Evolutionary conservation across 2,113 vertebrate species (phyloP).

Genomic region (Stercorarius parasiticus): DNA sequence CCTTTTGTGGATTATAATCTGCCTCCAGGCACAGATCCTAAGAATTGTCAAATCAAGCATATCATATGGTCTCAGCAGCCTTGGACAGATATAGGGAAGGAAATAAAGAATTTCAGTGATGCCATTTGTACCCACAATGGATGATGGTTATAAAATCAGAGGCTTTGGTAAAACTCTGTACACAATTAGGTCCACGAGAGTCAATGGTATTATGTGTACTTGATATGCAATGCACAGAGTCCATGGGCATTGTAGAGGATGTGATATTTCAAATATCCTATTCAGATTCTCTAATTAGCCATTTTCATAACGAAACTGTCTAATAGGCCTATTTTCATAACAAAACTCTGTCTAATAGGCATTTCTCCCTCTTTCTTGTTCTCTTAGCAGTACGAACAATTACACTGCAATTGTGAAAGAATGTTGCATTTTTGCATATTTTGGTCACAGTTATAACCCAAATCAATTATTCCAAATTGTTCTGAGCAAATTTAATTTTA

Average conservation of each 20-base stretch:
- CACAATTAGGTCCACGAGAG: background rate
- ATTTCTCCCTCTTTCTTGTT: background rate
- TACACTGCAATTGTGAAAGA: background rate
- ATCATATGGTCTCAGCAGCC: background rate
- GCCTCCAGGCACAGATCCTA: background rate
- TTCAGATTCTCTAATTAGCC: background rate
- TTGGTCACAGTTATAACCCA: background rate
- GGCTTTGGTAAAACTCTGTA: background rate
- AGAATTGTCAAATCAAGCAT: background rate
- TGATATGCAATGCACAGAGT: background rate
- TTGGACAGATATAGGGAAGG: background rate
- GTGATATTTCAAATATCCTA: background rate
- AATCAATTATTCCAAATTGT: constrained; percentile 37
- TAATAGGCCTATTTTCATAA: background rate
- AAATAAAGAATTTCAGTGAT: background rate
- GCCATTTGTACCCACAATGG: background rate
- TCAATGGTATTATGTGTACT: background rate
- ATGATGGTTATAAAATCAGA: background rate
- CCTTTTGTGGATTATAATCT: background rate
- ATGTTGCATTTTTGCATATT: background rate
- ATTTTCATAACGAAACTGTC: background rate
- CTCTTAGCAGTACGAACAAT: background rate
- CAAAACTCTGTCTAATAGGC: background rate
- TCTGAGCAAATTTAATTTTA: constrained; percentile 46
- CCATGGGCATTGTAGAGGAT: background rate